These are phyloP conservation scores for Arrhopalites spinosus DNA, from an alignment of 2,888 invertebrate species.

Conservation along the genomic window DNA sequence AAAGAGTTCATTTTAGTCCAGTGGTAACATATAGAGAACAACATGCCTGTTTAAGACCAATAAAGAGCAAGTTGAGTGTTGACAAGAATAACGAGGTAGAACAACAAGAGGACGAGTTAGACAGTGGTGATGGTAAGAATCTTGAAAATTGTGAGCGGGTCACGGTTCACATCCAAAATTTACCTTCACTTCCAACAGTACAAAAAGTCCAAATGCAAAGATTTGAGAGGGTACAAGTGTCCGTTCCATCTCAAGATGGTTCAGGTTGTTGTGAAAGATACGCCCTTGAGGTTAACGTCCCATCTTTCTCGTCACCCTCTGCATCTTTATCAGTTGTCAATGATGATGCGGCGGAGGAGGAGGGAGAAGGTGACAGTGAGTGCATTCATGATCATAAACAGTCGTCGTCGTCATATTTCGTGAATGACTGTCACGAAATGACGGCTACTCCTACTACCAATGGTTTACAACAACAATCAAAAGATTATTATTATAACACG, in stretches of 20 bases:
- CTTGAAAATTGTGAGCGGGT: conserved; percentile 37
- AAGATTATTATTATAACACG: neutral
- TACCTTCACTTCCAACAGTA: conserved; percentile 28
- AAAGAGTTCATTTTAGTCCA: conserved; percentile 73
- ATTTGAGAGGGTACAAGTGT: conserved; percentile 36
- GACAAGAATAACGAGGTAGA: neutral
- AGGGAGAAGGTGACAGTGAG: no score
- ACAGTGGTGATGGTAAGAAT: neutral
- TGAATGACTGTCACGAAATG: neutral
- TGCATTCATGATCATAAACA: neutral
- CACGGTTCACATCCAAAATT: conserved; percentile 46
- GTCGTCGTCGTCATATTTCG: conserved; percentile 5
- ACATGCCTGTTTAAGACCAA: conserved; percentile 52
- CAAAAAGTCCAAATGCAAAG: conserved; percentile 27
- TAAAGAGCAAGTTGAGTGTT: neutral
- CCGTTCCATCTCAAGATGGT: conserved; percentile 30
- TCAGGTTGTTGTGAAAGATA: conserved; percentile 6
- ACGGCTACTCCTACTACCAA: no score
- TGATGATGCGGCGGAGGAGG: neutral
- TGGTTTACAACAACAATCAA: neutral
- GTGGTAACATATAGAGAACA: conserved; percentile 76
- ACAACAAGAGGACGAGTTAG: neutral
- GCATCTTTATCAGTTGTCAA: neutral
- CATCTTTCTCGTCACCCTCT: neutral
- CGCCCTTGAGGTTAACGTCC: conserved; percentile 23